A percentile compares a stretch with the other conserved stretches of the same genome.
Conservation (phyloP, 2,888 invertebrate species). For the Hyposoter dolosus region DNA sequence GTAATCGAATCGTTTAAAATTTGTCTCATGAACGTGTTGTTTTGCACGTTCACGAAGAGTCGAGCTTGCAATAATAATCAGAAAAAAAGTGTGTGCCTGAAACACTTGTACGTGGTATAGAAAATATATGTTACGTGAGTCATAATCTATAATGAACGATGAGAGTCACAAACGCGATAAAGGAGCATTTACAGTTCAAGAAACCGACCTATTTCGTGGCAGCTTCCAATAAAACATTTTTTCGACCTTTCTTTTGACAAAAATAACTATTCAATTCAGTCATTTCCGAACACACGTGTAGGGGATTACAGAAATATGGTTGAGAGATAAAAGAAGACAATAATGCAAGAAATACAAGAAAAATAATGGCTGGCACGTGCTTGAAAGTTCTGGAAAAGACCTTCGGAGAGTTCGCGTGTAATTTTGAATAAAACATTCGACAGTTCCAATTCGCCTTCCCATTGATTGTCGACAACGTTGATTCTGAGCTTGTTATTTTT, state of each 20-base stretch:
- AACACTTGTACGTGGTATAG: constrained; percentile 17
- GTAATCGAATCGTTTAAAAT: not conserved
- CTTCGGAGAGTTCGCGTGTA: not conserved
- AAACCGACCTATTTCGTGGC: not conserved
- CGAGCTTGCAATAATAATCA: constrained; percentile 1
- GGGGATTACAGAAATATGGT: not conserved
- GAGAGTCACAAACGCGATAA: constrained; percentile 24
- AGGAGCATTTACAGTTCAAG: constrained; percentile 1
- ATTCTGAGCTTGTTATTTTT: constrained; percentile 7
- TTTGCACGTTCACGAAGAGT: constrained; percentile 8
- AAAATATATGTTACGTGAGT: constrained; percentile 16
- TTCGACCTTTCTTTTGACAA: constrained; percentile 1
- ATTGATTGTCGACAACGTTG: not conserved
- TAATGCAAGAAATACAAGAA: not conserved
- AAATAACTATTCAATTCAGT: not conserved
- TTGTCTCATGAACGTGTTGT: not conserved
- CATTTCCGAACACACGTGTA: no score
- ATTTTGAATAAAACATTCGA: not conserved
- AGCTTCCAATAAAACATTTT: not conserved
- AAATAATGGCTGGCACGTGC: not conserved
- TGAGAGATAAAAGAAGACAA: not conserved
- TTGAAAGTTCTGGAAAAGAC: constrained; percentile 1
- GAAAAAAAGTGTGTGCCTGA: not conserved
- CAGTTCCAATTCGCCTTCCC: not conserved
- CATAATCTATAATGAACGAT: constrained; percentile 30